A percentile compares a stretch with the other conserved stretches of the same genome.
phyloP scores from a whole-genome alignment of 2,113 vertebrate species.

The Chamaea fasciata region DNA sequence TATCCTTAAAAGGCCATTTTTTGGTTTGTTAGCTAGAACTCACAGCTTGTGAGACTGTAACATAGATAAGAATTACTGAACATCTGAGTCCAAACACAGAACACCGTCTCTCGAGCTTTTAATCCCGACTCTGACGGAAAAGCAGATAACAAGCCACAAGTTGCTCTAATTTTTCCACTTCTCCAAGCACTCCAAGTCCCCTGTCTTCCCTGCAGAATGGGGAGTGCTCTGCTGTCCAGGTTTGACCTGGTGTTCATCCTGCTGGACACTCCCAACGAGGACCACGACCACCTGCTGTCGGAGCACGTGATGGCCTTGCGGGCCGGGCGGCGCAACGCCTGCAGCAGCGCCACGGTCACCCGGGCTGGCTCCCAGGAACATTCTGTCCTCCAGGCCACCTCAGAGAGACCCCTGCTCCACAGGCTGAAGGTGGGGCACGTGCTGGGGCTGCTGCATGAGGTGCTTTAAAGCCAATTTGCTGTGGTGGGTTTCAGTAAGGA shows the following conservation, averaged over 20 bases:
- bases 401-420: constrained; percentile 82
- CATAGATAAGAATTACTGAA: neutral
- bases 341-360: constrained; percentile 70
- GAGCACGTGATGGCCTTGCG: constrained; percentile 94
- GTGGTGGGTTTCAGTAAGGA: neutral
- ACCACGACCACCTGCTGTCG: constrained; percentile 89
- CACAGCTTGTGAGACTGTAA: neutral
- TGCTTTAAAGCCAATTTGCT: neutral
- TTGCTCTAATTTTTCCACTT: neutral
- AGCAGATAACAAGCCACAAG: neutral
- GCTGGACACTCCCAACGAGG: constrained; percentile 92
- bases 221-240: constrained; percentile 90
- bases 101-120: neutral
- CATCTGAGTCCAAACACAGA: neutral
- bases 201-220: constrained; percentile 80
- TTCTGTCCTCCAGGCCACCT: constrained; percentile 81
- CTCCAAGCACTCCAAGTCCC: neutral
- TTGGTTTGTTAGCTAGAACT: neutral
- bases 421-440: constrained; percentile 81
- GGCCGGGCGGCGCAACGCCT: constrained; percentile 71
- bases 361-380: constrained; percentile 64
- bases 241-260: constrained; percentile 97
- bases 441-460: neutral
- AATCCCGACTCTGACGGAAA: neutral
- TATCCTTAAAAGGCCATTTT: neutral